Conservation (phyloP, 1,140 invertebrate species). For the Muscidifurax raptorellus region DNA sequence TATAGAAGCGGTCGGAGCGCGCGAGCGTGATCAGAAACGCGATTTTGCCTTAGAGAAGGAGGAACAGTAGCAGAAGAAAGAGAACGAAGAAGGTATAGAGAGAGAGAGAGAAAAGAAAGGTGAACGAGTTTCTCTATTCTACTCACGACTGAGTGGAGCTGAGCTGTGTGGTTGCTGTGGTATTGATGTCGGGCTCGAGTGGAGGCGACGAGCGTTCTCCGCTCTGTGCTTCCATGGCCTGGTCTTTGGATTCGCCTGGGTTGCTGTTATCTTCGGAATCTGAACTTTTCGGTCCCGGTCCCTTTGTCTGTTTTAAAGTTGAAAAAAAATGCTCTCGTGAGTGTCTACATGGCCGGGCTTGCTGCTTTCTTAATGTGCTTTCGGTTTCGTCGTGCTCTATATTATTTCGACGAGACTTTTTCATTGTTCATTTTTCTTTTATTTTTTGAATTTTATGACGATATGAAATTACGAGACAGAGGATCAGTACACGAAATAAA, state of each 20-base stretch:
- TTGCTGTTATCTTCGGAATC: slow-evolving; percentile 33
- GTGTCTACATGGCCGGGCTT: neutral
- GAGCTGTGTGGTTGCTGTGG: slow-evolving; percentile 39
- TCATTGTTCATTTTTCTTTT: neutral
- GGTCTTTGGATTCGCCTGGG: neutral
- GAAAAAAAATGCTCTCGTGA: slow-evolving; percentile 27
- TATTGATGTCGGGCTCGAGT: neutral
- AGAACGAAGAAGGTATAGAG: neutral
- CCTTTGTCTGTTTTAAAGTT: slow-evolving; percentile 40
- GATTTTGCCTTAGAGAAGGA: slow-evolving; percentile 9
- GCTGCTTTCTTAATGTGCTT: neutral
- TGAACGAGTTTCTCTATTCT: slow-evolving; percentile 17
- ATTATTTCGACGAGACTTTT: neutral
- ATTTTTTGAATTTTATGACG: neutral
- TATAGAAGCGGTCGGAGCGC: neutral
- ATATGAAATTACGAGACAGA: neutral
- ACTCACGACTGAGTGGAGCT: slow-evolving; percentile 41
- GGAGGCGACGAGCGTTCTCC: too few species aligned
- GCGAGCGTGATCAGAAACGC: slow-evolving; percentile 17
- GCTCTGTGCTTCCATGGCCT: too few species aligned
- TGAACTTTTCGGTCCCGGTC: neutral
- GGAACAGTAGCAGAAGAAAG: neutral
- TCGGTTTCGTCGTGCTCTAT: neutral
- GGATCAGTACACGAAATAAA: too few species aligned
- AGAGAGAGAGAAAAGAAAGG: slow-evolving; percentile 15